Percentiles rank a stretch among this genome's conserved stretches.
These are phyloP conservation scores for Zaprionus taronus DNA, from an alignment of 1,140 invertebrate genomes.

Conservation along the genomic window DNA sequence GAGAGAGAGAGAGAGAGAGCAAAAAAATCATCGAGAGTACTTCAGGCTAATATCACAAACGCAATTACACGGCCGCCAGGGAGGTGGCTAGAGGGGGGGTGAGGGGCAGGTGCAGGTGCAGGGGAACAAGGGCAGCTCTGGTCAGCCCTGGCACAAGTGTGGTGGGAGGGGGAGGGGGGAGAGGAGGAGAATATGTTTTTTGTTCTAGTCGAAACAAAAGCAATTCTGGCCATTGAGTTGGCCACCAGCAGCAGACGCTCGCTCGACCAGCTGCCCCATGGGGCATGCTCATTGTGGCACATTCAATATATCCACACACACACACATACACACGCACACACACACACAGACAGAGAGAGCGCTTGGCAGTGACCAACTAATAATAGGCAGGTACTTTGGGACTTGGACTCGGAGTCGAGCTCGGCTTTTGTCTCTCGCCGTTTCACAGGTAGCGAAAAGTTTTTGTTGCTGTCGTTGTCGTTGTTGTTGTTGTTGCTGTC, in stretches of 20 bases:
- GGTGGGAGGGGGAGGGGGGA: not conserved
- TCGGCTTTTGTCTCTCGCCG: constrained; percentile 61
- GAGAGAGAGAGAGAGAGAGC: not conserved
- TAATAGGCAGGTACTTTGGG: constrained; percentile 64
- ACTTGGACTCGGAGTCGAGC: constrained; percentile 26
- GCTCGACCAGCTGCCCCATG: constrained; percentile 44
- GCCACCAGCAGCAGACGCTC: constrained; percentile 36
- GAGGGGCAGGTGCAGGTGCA: not conserved
- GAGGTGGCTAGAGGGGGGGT: not conserved
- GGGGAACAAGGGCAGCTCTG: constrained; percentile 4
- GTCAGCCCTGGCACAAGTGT: constrained; percentile 13
- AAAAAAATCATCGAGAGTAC: constrained; percentile 61
- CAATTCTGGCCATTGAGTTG: constrained; percentile 64
- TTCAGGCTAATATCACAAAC: constrained; percentile 82
- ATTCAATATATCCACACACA: constrained; percentile 55
- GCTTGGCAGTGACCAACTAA: constrained; percentile 43
- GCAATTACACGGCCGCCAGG: constrained; percentile 69
- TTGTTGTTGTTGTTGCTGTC: constrained; percentile 3
- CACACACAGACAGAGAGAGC: constrained; percentile 9
- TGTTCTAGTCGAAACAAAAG: constrained; percentile 70
- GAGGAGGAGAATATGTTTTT: constrained; percentile 46
- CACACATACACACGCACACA: constrained; percentile 46
- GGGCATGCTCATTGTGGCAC: constrained; percentile 67
- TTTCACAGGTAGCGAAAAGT: constrained; percentile 66
- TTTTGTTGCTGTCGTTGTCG: constrained; percentile 21